phyloP scores from a whole-genome alignment of 2,888 invertebrate species.

The Synanthedon formicaeformis region DNA sequence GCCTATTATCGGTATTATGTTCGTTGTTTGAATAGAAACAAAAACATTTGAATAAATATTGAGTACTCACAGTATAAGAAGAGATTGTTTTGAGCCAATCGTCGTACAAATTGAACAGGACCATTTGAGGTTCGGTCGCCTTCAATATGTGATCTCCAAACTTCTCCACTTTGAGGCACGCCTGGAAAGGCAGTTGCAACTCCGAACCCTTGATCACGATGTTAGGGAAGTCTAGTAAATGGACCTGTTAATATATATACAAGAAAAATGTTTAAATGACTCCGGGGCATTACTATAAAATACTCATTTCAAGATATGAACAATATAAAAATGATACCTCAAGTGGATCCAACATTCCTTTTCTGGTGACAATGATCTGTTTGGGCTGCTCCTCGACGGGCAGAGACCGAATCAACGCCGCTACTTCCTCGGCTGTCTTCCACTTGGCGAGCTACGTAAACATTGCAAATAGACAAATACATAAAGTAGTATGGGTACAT shows the following conservation, averaged over 20 bases:
- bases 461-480: conserved; percentile 1
- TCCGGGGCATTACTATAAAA: no score
- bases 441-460: conserved; percentile 89
- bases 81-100: conserved; percentile 99
- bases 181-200: conserved; percentile 98
- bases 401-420: conserved; percentile 96
- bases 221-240: conserved; percentile 99
- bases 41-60: neutral
- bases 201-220: conserved; percentile 99
- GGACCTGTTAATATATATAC: conserved; percentile 73
- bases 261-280: neutral
- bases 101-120: conserved; percentile 98
- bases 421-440: conserved; percentile 99
- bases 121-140: conserved; percentile 99
- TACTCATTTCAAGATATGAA: no score
- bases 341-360: conserved; percentile 99
- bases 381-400: conserved; percentile 99
- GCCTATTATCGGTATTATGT: no score
- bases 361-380: conserved; percentile 99
- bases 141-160: conserved; percentile 99
- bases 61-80: conserved; percentile 85
- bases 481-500: no score
- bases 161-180: conserved; percentile 98
- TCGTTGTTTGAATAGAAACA: no score
- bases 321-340: conserved; percentile 65